Conservation (phyloP, 2,797 vertebrate species). For the Pseudochromis fuscus region DNA sequence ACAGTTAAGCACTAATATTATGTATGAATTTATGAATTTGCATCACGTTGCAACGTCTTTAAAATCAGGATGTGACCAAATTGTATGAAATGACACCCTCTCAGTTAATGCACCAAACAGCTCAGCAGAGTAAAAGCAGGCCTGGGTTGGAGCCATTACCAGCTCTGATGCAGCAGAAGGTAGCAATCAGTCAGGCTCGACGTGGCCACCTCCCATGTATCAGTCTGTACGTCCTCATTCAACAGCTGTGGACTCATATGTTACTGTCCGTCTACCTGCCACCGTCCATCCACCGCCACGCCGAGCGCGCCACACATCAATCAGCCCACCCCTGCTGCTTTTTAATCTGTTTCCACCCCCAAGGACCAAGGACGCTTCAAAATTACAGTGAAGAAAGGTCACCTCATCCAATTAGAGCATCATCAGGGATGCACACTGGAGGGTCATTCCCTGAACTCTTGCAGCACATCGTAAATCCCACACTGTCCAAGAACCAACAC, state of each 20-base stretch:
- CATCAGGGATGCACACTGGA: conserved; percentile 90
- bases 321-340: conserved; percentile 71
- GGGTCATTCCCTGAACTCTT: conserved; percentile 65
- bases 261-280: conserved; percentile 75
- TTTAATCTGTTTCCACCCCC: conserved; percentile 78
- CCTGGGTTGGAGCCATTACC: conserved; percentile 27
- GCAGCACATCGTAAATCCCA: conserved; percentile 88
- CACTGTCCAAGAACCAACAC: conserved; percentile 45
- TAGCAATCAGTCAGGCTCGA: conserved; percentile 62
- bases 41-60: background rate
- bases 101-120: conserved; percentile 17
- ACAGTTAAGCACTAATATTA: no score
- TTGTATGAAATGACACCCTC: background rate
- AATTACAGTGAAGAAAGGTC: conserved; percentile 90
- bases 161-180: conserved; percentile 61
- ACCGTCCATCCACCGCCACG: conserved; percentile 64
- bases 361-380: conserved; percentile 59
- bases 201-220: conserved; percentile 58
- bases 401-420: conserved; percentile 95
- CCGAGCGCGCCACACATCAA: conserved; percentile 72
- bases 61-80: background rate
- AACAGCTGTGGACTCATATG: conserved; percentile 73
- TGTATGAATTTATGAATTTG: no score
- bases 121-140: conserved; percentile 3
- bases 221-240: conserved; percentile 59